phyloP scores from a whole-genome alignment of 2,888 invertebrate species.

The Drosophila anceps region DNA sequence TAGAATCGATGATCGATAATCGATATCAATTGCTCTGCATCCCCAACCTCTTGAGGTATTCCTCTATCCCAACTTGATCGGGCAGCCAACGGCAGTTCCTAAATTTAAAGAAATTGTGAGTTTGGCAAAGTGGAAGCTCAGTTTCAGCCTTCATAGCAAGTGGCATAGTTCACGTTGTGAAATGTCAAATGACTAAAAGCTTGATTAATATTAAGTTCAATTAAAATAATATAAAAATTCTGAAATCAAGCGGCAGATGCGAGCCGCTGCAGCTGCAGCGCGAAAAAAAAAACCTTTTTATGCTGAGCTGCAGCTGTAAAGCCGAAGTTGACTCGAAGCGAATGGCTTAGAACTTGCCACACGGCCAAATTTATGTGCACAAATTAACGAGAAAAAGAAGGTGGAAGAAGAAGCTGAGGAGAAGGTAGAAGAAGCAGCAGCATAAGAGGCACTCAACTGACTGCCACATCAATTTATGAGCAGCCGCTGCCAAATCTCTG shows the following conservation, averaged over 20 bases:
- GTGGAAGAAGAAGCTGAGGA: not conserved
- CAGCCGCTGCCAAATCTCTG: conserved; percentile 41
- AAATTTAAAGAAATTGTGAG: not conserved
- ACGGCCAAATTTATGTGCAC: conserved; percentile 70
- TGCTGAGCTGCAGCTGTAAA: conserved; percentile 3
- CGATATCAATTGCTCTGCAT: not conserved
- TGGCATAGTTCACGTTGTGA: not conserved
- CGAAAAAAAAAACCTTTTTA: not conserved
- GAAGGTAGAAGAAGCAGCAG: not conserved
- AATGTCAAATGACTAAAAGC: not conserved
- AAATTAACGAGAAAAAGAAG: conserved; percentile 53
- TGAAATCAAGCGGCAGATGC: not conserved
- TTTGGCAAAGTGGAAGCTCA: not conserved
- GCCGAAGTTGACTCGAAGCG: not conserved
- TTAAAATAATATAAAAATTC: not conserved
- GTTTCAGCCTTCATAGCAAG: not conserved
- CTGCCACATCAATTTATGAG: conserved; percentile 71
- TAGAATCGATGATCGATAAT: not conserved
- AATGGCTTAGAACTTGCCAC: conserved; percentile 41
- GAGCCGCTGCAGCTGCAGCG: conserved; percentile 1
- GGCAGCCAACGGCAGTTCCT: not conserved
- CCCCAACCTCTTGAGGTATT: too few relatives aligned
- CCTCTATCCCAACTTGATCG: not conserved
- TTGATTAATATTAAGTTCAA: not conserved
- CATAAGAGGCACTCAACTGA: conserved; percentile 17